Conservation (phyloP, 2,797 vertebrate genomes). For the Tapera naevia region DNA sequence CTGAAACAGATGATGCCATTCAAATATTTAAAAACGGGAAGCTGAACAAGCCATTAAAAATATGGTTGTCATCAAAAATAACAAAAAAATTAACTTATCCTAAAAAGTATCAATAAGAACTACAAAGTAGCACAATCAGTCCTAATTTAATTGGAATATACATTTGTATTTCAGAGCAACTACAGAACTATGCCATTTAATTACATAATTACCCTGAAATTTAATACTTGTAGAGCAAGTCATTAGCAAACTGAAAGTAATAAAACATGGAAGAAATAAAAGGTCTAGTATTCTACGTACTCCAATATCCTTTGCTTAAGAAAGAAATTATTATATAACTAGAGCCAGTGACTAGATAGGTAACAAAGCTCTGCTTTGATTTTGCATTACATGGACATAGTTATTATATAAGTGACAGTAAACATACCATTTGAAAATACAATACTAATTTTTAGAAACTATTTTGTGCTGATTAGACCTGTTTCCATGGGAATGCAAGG, state of each 20-base stretch:
- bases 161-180: background rate
- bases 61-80: background rate
- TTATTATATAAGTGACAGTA: background rate
- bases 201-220: background rate
- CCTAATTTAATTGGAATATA: background rate
- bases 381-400: background rate
- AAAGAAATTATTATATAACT: background rate
- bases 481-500: conserved; percentile 51
- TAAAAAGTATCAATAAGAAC: background rate
- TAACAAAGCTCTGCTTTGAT: background rate
- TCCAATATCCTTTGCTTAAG: background rate
- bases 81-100: background rate
- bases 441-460: background rate
- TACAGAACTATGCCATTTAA: background rate
- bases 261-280: background rate
- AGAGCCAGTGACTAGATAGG: background rate
- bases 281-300: background rate
- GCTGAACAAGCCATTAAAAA: background rate
- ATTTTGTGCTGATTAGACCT: conserved; percentile 15
- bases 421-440: conserved; percentile 9
- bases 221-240: conserved; percentile 2
- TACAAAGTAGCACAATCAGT: background rate
- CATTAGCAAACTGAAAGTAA: background rate
- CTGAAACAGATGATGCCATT: background rate
- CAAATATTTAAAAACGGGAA: background rate